Conservation (phyloP, 2,888 invertebrate species). For the Argynnis bischoffii region DNA sequence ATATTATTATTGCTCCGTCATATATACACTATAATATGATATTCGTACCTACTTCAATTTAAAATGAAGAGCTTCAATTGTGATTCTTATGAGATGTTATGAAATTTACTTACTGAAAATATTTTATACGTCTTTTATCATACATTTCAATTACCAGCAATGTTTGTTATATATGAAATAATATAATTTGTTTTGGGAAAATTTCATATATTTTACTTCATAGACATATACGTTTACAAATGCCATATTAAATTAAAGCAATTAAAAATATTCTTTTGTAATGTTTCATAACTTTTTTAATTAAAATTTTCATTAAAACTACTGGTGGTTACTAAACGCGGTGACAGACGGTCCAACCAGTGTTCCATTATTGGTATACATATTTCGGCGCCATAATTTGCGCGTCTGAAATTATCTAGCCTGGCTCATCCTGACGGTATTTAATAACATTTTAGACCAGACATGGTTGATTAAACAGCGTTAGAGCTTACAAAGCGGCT, state of each 20-base stretch:
- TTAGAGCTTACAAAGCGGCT: constrained; percentile 31
- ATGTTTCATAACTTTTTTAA: too few relatives aligned
- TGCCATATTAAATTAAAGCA: too few relatives aligned
- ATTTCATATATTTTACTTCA: too few relatives aligned
- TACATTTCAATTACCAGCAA: constrained; percentile 12
- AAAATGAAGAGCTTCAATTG: constrained; percentile 34
- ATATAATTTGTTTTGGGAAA: too few relatives aligned
- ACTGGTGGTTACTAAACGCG: too few relatives aligned
- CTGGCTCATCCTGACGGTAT: constrained; percentile 18
- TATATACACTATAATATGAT: constrained; percentile 34
- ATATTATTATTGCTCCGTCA: constrained; percentile 39
- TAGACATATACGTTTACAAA: too few relatives aligned
- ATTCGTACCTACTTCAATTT: constrained; percentile 36
- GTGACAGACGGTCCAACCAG: background rate
- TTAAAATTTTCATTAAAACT: too few relatives aligned
- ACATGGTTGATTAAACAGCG: constrained; percentile 23
- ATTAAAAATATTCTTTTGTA: too few relatives aligned
- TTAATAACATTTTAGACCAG: constrained; percentile 28
- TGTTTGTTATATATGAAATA: background rate
- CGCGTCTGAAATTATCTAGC: constrained; percentile 13
- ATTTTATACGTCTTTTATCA: constrained; percentile 8
- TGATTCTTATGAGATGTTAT: constrained; percentile 25
- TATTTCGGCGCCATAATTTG: constrained; percentile 6
- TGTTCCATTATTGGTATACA: constrained; percentile 6
- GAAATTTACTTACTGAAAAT: constrained; percentile 27